A percentile compares a stretch with the other conserved stretches of the same genome.
These are phyloP conservation scores for Elephantulus edwardii DNA, from an alignment of 2,113 vertebrate genomes.

Conservation along the genomic window DNA sequence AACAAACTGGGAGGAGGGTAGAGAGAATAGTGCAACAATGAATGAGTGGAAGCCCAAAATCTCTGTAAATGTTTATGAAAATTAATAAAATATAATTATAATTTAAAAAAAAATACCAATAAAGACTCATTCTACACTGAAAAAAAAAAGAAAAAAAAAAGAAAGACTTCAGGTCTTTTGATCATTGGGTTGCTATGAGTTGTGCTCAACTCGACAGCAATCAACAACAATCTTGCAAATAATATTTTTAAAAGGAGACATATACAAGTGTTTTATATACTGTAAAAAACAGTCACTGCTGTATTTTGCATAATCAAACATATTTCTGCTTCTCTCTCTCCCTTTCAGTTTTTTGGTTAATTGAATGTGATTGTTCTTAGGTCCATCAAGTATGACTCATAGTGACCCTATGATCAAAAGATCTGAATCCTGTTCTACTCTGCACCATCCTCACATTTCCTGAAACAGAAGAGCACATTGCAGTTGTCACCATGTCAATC, in stretches of 20 bases:
- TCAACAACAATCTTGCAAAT: too few species aligned
- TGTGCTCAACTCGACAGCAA: too few species aligned
- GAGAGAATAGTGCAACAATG: too few species aligned
- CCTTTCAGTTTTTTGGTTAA: constrained; percentile 50
- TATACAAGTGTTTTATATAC: constrained; percentile 43
- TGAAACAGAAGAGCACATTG: not conserved
- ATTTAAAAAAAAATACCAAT: too few species aligned
- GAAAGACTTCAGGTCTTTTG: too few species aligned
- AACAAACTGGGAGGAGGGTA: too few species aligned
- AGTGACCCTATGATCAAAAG: not conserved
- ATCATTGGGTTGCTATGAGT: too few species aligned
- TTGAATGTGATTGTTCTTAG: constrained; percentile 37
- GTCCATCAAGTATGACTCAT: not conserved
- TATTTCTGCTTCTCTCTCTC: constrained; percentile 36
- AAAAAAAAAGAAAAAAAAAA: too few species aligned
- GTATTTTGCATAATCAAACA: constrained; percentile 29
- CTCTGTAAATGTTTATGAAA: too few species aligned
- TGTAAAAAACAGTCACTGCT: constrained; percentile 40
- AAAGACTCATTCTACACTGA: too few species aligned
- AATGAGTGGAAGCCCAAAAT: too few species aligned
- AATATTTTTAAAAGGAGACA: constrained; percentile 4
- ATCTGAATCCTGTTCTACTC: not conserved
- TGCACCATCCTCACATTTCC: not conserved
- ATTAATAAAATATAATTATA: too few species aligned
- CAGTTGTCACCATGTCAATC: not conserved